These are phyloP conservation scores for Astropecten irregularis DNA, from an alignment of 53 echinoderm and acorn worm genomes.

Conservation along the genomic window DNA sequence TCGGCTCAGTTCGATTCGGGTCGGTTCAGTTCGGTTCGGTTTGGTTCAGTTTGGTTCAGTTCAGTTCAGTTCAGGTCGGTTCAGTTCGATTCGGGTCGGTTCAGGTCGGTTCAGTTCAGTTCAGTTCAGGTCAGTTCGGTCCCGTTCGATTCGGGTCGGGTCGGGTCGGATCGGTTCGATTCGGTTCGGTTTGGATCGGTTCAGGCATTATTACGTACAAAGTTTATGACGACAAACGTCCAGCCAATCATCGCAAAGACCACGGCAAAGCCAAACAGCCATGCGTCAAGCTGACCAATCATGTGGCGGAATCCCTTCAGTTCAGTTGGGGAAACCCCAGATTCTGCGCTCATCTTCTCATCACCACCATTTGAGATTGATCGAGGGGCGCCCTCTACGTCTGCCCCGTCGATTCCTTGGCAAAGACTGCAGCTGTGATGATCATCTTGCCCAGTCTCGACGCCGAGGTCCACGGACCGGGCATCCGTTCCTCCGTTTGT, in stretches of 20 bases:
- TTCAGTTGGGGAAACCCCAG: not conserved
- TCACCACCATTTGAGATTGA: too few relatives aligned
- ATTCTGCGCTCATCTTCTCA: too few relatives aligned
- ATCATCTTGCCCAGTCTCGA: not conserved
- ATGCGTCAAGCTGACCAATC: not conserved
- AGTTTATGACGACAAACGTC: constrained; percentile 4
- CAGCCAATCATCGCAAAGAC: not conserved
- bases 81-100: too few relatives aligned
- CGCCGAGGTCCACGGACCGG: not conserved
- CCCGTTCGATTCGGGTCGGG: too few relatives aligned
- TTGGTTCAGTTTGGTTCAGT: not conserved
- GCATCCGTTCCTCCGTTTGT: not conserved
- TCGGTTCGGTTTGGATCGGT: not conserved
- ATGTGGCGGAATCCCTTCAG: not conserved
- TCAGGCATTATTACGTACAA: constrained; percentile 11
- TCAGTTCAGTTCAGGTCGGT: too few relatives aligned
- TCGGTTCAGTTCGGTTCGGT: not conserved
- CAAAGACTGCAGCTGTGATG: too few relatives aligned
- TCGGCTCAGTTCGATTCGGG: not conserved
- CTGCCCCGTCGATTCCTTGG: too few relatives aligned
- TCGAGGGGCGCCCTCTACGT: too few relatives aligned
- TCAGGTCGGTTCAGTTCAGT: too few relatives aligned
- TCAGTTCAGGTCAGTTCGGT: too few relatives aligned
- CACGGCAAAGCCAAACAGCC: not conserved
- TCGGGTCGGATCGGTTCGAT: too few relatives aligned